Conservation (phyloP, 2,797 vertebrate species). For the Phoebastria nigripes region DNA sequence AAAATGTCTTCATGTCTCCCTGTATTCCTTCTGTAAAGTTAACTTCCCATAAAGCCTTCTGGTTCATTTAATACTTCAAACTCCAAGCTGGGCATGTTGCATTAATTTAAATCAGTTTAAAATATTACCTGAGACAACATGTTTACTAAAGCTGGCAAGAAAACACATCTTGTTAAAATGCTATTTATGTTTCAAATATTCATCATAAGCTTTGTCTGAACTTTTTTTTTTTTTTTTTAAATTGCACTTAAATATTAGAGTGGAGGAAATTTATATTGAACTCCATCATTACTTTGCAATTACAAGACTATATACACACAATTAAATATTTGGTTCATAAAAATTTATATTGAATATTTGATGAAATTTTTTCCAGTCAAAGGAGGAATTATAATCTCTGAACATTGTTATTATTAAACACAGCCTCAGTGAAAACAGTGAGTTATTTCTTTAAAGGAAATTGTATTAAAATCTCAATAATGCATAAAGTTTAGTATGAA, state of each 20-base stretch:
- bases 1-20: neutral
- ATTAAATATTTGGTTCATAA: neutral
- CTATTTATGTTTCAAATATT: neutral
- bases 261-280: neutral
- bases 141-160: neutral
- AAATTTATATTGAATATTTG: neutral
- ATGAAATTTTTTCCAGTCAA: neutral
- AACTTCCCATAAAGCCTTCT: neutral
- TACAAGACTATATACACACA: neutral
- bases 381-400: neutral
- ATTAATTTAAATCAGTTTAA: neutral
- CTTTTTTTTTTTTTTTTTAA: neutral
- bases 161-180: neutral
- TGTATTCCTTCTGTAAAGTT: neutral
- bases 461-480: neutral
- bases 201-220: neutral
- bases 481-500: neutral
- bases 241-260: neutral
- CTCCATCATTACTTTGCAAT: neutral
- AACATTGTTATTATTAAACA: neutral
- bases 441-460: neutral
- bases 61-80: neutral
- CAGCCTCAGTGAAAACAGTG: neutral
- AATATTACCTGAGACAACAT: neutral
- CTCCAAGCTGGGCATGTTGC: neutral